A percentile compares a stretch with the other conserved stretches of the same genome.
Evolutionary conservation across 2,888 invertebrate species (phyloP).

Genomic region (Tetanocera ferruginea): DNA sequence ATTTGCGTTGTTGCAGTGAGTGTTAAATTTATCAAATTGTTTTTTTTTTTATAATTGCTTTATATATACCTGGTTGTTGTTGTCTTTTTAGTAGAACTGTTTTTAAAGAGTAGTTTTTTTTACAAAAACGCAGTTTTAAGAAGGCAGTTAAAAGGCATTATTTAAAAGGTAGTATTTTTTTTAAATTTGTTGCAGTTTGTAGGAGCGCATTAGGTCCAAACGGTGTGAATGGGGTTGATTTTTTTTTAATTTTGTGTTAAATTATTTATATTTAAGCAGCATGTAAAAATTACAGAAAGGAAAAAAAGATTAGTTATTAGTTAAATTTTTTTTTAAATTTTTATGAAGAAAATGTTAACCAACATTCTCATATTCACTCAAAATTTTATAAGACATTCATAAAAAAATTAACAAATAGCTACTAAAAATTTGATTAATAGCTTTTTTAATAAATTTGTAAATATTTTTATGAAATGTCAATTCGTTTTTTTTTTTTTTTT

Average conservation of each 20-base stretch:
- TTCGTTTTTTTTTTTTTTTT: too few relatives aligned
- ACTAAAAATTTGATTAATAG: background rate
- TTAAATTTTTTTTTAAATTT: background rate
- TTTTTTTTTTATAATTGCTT: background rate
- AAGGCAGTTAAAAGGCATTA: slow-evolving; percentile 30
- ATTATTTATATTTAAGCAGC: slow-evolving; percentile 48
- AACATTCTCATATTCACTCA: too few relatives aligned
- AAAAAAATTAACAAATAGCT: background rate
- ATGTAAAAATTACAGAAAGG: slow-evolving; percentile 48
- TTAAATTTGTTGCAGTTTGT: slow-evolving; percentile 1
- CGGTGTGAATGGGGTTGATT: background rate
- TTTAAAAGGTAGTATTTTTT: slow-evolving; percentile 24
- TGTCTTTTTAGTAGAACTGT: slow-evolving; percentile 69
- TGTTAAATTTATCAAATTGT: background rate
- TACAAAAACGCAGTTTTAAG: background rate
- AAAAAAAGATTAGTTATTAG: slow-evolving; percentile 28
- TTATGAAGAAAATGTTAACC: background rate
- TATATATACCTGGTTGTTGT: slow-evolving; percentile 67
- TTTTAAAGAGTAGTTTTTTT: slow-evolving; percentile 40
- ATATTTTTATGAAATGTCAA: background rate
- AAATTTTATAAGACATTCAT: background rate
- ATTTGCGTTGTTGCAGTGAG: background rate
- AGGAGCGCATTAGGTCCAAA: background rate
- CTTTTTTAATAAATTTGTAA: background rate
- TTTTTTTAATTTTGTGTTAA: slow-evolving; percentile 18